Evolutionary conservation across 2,888 invertebrate genomes (phyloP).

Genomic region (Leucozona laternaria): DNA sequence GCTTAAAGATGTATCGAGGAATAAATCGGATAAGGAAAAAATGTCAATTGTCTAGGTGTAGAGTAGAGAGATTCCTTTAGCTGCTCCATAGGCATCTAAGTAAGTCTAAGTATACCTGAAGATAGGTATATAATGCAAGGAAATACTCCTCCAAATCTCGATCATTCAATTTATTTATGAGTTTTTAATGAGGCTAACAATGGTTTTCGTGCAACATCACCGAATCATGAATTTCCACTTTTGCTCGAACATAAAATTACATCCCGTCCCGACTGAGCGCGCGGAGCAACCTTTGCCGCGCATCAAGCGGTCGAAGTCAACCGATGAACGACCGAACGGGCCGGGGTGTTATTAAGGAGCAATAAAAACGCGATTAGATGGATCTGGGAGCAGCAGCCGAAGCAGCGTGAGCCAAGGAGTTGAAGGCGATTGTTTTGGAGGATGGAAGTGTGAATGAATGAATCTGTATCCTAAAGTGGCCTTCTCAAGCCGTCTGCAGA

Average conservation of each 20-base stretch:
- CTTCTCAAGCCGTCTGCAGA: slow-evolving; percentile 53
- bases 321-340: neutral
- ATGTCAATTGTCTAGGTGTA: slow-evolving; percentile 58
- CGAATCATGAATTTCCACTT: slow-evolving; percentile 75
- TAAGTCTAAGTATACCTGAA: no score
- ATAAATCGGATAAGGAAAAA: slow-evolving; percentile 9
- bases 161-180: slow-evolving; percentile 75
- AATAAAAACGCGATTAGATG: slow-evolving; percentile 75
- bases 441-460: slow-evolving; percentile 75
- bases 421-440: slow-evolving; percentile 63
- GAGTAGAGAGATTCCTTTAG: slow-evolving; percentile 11
- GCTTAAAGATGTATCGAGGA: neutral
- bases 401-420: slow-evolving; percentile 45
- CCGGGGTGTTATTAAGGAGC: slow-evolving; percentile 74
- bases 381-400: slow-evolving; percentile 49
- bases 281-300: slow-evolving; percentile 5
- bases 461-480: slow-evolving; percentile 70
- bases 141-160: slow-evolving; percentile 48
- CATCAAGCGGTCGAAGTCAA: neutral
- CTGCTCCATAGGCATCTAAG: slow-evolving; percentile 23
- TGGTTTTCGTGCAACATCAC: slow-evolving; percentile 72
- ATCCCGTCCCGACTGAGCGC: slow-evolving; percentile 53
- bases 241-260: slow-evolving; percentile 72
- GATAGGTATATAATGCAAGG: neutral
- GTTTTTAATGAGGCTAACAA: slow-evolving; percentile 75